Conservation (phyloP, 2,888 invertebrate genomes). For the Campoletis raptor region DNA sequence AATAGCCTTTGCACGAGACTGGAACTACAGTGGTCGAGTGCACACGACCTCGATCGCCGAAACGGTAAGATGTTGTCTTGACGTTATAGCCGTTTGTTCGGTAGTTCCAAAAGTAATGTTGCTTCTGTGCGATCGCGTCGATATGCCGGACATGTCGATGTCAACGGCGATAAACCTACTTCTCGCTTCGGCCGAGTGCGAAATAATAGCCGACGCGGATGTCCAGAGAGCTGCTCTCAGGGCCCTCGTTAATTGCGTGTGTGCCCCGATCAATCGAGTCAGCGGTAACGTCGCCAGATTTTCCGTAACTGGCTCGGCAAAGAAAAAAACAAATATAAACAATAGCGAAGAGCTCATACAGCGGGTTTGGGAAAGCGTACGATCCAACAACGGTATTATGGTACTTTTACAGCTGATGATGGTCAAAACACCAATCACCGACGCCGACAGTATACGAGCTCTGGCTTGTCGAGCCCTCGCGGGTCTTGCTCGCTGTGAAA, state of each 20-base stretch:
- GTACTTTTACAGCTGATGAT: conserved; percentile 95
- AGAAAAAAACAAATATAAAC: conserved; percentile 88
- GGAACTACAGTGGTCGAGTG: conserved; percentile 94
- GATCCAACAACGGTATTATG: conserved; percentile 98
- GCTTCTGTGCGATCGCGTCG: conserved; percentile 91
- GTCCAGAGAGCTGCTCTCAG: conserved; percentile 96
- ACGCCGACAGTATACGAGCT: conserved; percentile 97
- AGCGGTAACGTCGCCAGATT: conserved; percentile 86
- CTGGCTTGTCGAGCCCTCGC: conserved; percentile 97
- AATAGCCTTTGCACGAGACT: conserved; percentile 95
- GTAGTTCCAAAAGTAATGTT: conserved; percentile 93
- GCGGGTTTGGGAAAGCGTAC: conserved; percentile 97
- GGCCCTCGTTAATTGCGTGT: conserved; percentile 97
- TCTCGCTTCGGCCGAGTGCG: conserved; percentile 93
- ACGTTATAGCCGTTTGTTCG: conserved; percentile 96
- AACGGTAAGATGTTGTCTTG: conserved; percentile 92
- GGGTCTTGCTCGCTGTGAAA: conserved; percentile 97
- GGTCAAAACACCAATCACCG: conserved; percentile 97
- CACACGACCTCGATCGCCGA: conserved; percentile 88
- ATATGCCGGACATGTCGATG: conserved; percentile 91
- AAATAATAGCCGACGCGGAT: conserved; percentile 95
- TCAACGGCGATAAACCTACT: conserved; percentile 87
- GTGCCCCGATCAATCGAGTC: conserved; percentile 92
- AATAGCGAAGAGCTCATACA: conserved; percentile 94
- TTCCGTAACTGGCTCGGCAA: conserved; percentile 85